phyloP scores from a whole-genome alignment of 2,888 invertebrate genomes.

The Theretra japonica region DNA sequence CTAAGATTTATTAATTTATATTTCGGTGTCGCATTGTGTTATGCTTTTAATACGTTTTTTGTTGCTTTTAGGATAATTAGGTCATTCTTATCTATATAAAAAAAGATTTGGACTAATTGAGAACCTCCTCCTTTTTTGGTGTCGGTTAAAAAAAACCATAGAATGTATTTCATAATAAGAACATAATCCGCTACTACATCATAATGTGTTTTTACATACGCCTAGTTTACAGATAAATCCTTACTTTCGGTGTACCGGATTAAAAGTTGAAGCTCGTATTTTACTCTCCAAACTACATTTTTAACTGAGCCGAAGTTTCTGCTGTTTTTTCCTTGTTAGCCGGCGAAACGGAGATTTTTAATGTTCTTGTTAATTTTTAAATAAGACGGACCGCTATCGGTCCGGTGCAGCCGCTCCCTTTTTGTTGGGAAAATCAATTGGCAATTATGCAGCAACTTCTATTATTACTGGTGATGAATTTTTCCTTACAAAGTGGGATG shows the following conservation, averaged over 20 bases:
- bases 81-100: no score
- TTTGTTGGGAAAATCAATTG: not conserved
- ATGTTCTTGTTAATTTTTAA: conserved; percentile 25
- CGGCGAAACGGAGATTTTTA: conserved; percentile 19
- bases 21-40: no score
- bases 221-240: conserved; percentile 26
- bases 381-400: not conserved
- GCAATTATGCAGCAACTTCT: not conserved
- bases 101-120: no score
- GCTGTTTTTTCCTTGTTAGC: conserved; percentile 20
- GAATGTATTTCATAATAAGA: no score
- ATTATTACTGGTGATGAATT: not conserved
- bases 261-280: conserved; percentile 63
- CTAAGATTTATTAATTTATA: no score
- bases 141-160: no score
- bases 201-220: not conserved
- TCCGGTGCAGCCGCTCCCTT: not conserved
- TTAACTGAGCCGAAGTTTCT: conserved; percentile 51
- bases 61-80: no score
- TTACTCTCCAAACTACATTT: conserved; percentile 68
- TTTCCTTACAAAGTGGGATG: no score
- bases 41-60: no score
- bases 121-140: no score
- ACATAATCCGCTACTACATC: no score
- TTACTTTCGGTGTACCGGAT: conserved; percentile 55